phyloP scores from a whole-genome alignment of 2,113 vertebrate genomes.

The Podarcis raffonei region DNA sequence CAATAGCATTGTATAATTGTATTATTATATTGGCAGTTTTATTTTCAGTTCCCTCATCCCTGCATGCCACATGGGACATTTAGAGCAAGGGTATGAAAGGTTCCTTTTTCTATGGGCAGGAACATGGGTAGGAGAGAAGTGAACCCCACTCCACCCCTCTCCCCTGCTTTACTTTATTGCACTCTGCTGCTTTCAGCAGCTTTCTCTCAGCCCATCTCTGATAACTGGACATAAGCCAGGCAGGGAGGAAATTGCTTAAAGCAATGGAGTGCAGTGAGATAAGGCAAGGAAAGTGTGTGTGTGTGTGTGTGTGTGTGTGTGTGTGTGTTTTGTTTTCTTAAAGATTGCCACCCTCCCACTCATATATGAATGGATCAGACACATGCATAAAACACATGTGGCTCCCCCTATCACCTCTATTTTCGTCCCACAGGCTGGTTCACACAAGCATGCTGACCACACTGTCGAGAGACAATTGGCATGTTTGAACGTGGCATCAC shows the following conservation, averaged over 20 bases:
- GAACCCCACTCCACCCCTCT: background rate
- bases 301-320: background rate
- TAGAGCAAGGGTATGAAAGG: background rate
- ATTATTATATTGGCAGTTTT: too few species aligned
- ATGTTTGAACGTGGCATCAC: too few species aligned
- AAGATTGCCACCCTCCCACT: background rate
- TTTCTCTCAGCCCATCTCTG: background rate
- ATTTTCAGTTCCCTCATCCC: too few species aligned
- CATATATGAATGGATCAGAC: background rate
- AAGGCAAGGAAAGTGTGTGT: background rate
- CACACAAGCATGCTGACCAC: background rate
- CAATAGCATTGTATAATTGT: too few species aligned
- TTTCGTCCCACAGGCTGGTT: background rate
- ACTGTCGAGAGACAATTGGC: background rate
- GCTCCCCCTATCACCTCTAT: background rate
- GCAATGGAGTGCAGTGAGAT: background rate
- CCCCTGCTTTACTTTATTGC: background rate
- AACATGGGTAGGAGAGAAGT: background rate
- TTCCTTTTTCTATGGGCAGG: background rate
- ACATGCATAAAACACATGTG: background rate
- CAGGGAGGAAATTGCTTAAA: background rate
- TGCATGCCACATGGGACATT: too few species aligned
- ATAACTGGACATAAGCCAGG: background rate
- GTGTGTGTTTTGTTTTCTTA: background rate
- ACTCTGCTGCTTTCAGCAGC: background rate